A percentile compares a stretch with the other conserved stretches of the same genome.
Conservation (phyloP, 2,888 invertebrate genomes). For the Pristionchus exspectatus region DNA sequence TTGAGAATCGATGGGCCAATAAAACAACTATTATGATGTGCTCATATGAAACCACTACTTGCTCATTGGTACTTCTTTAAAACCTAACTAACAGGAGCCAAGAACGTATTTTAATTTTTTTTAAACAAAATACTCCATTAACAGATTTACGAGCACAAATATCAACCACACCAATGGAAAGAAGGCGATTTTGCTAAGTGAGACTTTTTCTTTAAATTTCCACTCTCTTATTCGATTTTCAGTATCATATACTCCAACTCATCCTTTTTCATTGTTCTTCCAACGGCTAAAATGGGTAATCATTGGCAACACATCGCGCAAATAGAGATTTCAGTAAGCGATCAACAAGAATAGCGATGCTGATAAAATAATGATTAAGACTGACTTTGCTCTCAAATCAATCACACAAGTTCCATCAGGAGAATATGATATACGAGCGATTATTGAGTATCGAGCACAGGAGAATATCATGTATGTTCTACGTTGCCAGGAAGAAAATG, state of each 20-base stretch:
- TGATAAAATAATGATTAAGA: neutral
- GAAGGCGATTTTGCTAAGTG: neutral
- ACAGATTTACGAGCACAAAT: constrained; percentile 8
- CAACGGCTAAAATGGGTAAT: neutral
- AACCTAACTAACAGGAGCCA: too few species aligned
- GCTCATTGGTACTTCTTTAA: neutral
- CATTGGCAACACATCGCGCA: neutral
- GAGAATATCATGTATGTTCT: neutral
- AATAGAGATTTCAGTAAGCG: neutral
- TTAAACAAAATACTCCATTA: too few species aligned
- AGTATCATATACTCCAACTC: neutral
- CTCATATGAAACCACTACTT: neutral
- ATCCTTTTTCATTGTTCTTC: neutral
- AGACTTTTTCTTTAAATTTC: neutral
- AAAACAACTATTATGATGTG: constrained; percentile 22
- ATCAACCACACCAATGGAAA: neutral
- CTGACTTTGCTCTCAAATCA: neutral
- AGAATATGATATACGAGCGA: neutral
- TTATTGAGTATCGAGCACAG: neutral
- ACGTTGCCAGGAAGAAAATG: neutral
- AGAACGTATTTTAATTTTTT: too few species aligned
- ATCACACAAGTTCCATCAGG: neutral
- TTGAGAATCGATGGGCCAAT: constrained; percentile 42
- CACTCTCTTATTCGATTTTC: neutral
- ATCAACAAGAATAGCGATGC: too few species aligned